Evolutionary conservation across 2,113 vertebrate genomes (phyloP), one percentile per base, ranked within the genome.

Genomic region (Syrmaticus mikado): DNA sequence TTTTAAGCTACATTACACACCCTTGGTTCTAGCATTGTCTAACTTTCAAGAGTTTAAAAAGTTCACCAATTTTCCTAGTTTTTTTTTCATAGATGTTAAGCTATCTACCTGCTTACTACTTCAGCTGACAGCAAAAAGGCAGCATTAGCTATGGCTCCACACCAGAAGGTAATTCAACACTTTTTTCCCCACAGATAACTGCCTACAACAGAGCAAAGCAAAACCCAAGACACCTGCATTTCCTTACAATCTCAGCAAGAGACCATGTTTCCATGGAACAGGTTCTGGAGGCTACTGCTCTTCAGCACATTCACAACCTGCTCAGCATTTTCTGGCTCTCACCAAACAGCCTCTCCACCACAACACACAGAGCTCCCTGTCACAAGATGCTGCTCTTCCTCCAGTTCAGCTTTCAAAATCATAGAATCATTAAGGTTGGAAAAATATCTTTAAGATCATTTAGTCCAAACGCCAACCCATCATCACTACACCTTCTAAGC

Each of bases 41-140:
- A 85, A 82, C 58, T 82, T 86, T 28, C 8, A 8, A 64, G 20
- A 57, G 8, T 18, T 80, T 88, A 40, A 36, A 65, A 73, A 62
- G 24, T 3, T 68, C 41, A 40, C 14, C 20, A 34, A 32, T 76
- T 72, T 67, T 40, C 27, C 14, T 45, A 3, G 19, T 64, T 91
- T 16, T 91, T 91, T 91, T 91, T 84, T 46, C 38, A 82, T 18
- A 75, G 36, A 2, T 57, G 10, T 22, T 82, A 50, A 90, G 75
- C 8, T 73, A 87, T 43, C n/a, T 40, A 32, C 27, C 27, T 57
- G 9, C 36, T 58, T 65, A 25, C 6, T 50, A 21, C 3, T 67
- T 87, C 58, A 70, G 52, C 5, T 0, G 0, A 61, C 3, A 32
- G 53, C 34, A 58, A 80, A 2, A 14, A 87, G 7, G 52, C 9